These are phyloP conservation scores for Colletes gigas DNA, from an alignment of 1,140 invertebrate species.

Conservation along the genomic window DNA sequence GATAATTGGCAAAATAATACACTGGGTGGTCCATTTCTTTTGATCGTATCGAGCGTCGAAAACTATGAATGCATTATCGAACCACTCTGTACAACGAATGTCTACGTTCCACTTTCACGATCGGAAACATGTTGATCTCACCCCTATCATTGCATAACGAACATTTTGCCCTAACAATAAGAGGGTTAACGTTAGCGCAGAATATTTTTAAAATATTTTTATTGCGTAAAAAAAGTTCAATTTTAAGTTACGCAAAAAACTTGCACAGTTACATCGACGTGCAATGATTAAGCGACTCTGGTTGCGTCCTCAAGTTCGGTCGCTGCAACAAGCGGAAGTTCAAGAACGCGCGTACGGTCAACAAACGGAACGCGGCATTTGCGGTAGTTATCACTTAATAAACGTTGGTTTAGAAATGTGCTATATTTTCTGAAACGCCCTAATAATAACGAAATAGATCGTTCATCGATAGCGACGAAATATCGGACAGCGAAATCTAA, in stretches of 20 bases:
- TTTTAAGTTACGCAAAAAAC: background rate
- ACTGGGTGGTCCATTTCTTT: background rate
- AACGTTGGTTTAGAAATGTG: no score
- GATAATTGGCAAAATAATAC: constrained; percentile 1
- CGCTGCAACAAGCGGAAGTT: constrained; percentile 31
- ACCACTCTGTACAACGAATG: no score
- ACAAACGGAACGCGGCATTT: background rate
- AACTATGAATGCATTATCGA: no score
- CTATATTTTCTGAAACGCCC: no score
- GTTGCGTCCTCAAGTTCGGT: constrained; percentile 10
- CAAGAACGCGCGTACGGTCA: constrained; percentile 25
- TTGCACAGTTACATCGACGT: background rate
- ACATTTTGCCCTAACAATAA: background rate
- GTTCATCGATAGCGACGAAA: no score
- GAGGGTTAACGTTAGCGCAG: background rate
- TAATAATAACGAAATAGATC: background rate
- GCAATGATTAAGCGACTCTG: constrained; percentile 1
- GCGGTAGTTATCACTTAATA: no score
- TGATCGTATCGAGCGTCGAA: no score
- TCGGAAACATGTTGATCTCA: background rate
- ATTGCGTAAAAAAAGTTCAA: background rate
- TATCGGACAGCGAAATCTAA: background rate
- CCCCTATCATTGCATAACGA: background rate
- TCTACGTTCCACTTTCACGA: background rate
- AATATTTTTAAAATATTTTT: background rate